These are phyloP conservation scores for Paracyprichromis sp. DNA, from an alignment of 2,113 vertebrate genomes.

Conservation along the genomic window DNA sequence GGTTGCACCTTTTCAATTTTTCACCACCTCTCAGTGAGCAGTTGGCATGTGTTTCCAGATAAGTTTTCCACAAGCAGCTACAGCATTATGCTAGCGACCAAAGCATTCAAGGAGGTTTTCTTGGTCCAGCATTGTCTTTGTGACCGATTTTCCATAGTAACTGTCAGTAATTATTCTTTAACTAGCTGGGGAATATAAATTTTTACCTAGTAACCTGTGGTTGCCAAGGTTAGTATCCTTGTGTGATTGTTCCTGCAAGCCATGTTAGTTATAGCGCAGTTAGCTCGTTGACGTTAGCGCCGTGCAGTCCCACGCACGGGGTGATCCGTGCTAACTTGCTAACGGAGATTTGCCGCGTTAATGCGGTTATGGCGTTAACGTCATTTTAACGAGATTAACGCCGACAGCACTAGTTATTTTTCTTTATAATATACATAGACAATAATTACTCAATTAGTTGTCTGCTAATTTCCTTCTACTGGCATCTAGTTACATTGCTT, in stretches of 20 bases:
- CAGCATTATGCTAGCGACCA: not conserved
- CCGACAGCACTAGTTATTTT: not conserved
- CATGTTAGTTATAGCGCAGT: not conserved
- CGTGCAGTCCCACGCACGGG: not conserved
- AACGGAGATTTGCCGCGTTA: not conserved
- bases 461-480: not conserved
- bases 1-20: not conserved
- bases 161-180: not conserved
- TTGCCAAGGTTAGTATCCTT: not conserved
- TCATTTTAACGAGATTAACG: not conserved
- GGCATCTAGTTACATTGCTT: not conserved
- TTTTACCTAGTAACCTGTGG: not conserved
- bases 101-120: not conserved
- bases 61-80: not conserved
- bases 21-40: not conserved
- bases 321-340: not conserved
- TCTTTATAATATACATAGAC: not conserved
- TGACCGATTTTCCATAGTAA: not conserved
- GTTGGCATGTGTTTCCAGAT: not conserved
- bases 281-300: not conserved
- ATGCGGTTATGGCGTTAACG: not conserved
- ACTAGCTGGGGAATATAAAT: not conserved
- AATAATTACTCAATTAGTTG: not conserved
- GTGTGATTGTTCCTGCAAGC: not conserved
- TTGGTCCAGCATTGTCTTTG: not conserved